Percentiles rank a stretch among this genome's conserved stretches.
Evolutionary conservation across 2,113 vertebrate species (phyloP).

Genomic region (Bubo blakistoni): DNA sequence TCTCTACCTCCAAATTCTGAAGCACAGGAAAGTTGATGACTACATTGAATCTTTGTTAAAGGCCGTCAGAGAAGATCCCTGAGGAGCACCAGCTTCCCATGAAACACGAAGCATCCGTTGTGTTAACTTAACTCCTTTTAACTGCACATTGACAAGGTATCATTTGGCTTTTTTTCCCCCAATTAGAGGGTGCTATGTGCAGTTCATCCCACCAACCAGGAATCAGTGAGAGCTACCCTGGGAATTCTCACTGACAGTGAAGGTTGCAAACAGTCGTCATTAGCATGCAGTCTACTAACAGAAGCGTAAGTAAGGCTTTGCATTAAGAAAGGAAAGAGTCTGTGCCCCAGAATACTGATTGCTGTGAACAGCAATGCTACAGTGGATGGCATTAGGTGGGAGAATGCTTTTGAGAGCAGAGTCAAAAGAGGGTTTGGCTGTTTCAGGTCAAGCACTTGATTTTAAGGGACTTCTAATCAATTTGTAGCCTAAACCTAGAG

Average conservation of each 20-base stretch:
- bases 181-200: neutral
- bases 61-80: neutral
- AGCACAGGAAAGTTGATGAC: neutral
- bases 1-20: neutral
- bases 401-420: neutral
- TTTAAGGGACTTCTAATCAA: neutral
- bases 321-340: neutral
- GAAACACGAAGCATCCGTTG: neutral
- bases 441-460: neutral
- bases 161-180: neutral
- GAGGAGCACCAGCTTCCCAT: neutral
- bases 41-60: neutral
- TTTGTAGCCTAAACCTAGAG: neutral
- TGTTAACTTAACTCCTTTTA: slow-evolving; percentile 25
- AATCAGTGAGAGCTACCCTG: neutral
- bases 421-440: neutral
- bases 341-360: slow-evolving; percentile 39
- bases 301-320: slow-evolving; percentile 5
- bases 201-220: neutral
- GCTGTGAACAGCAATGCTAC: neutral
- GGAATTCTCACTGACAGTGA: slow-evolving; percentile 8
- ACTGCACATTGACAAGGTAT: slow-evolving; percentile 1
- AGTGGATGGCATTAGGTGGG: neutral
- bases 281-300: slow-evolving; percentile 34
- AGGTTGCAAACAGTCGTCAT: slow-evolving; percentile 29